Conservation (phyloP, 2,113 vertebrate species). For the Cyphomyrus plagiostoma region DNA sequence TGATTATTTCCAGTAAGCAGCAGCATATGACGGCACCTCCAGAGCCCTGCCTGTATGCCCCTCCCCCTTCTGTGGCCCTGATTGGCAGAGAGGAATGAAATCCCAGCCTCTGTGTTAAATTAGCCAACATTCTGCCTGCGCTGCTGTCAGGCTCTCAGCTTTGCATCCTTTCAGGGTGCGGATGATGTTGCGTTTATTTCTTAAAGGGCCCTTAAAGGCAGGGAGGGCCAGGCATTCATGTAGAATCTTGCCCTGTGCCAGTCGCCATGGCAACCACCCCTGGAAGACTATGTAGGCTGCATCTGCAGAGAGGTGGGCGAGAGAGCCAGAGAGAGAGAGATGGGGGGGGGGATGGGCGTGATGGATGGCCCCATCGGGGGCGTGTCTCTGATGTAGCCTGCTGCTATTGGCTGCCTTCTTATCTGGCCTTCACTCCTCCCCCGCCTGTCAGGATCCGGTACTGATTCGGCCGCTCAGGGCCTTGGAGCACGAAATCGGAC, state of each 20-base stretch:
- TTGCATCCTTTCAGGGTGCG: background rate
- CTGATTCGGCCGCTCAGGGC: constrained; percentile 48
- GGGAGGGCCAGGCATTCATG: constrained; percentile 12
- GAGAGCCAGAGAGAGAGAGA: constrained; percentile 48
- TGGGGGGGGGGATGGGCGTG: constrained; percentile 43
- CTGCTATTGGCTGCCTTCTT: constrained; percentile 62
- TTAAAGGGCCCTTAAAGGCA: background rate
- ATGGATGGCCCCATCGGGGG: constrained; percentile 55
- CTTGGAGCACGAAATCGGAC: constrained; percentile 28
- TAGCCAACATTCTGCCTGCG: background rate
- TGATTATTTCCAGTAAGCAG: background rate
- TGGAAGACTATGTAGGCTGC: constrained; percentile 59
- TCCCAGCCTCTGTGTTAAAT: background rate
- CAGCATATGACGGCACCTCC: background rate
- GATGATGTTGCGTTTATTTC: background rate
- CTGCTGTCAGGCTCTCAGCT: background rate
- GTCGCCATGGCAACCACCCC: constrained; percentile 79
- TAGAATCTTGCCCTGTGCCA: constrained; percentile 40
- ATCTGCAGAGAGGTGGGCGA: constrained; percentile 47
- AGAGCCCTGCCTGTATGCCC: background rate
- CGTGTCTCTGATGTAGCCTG: constrained; percentile 57
- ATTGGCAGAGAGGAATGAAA: constrained; percentile 19
- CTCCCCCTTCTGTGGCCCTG: background rate
- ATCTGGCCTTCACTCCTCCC: constrained; percentile 55
- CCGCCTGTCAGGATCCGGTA: constrained; percentile 39